Percentiles rank a stretch among this genome's conserved stretches.
Conservation (phyloP, 1,140 invertebrate genomes). For the Drosophila subobscura region DNA sequence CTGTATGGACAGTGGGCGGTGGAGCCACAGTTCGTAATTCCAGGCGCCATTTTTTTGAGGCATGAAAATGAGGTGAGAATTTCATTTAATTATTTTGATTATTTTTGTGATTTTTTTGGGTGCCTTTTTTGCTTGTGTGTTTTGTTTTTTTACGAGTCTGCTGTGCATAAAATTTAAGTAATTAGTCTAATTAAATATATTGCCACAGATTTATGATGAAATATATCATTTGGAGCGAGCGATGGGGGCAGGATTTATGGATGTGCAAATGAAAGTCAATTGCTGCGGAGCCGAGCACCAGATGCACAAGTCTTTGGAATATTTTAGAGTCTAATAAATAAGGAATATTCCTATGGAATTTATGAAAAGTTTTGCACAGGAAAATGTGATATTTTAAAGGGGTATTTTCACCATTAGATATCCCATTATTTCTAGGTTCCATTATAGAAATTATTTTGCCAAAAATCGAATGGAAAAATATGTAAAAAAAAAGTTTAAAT, state of each 20-base stretch:
- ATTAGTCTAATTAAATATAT: constrained; percentile 30
- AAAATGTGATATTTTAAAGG: too few species aligned
- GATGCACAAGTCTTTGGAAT: too few species aligned
- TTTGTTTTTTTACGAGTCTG: constrained; percentile 39
- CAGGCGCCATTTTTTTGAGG: constrained; percentile 41
- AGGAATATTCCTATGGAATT: neutral
- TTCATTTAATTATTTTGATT: constrained; percentile 33
- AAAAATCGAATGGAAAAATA: too few species aligned
- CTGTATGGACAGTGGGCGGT: constrained; percentile 14
- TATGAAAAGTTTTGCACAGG: too few species aligned
- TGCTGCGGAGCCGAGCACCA: too few species aligned
- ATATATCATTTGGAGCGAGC: neutral
- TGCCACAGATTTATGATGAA: constrained; percentile 8
- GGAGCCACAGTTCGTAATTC: constrained; percentile 14
- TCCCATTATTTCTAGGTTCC: too few species aligned
- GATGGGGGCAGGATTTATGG: constrained; percentile 11
- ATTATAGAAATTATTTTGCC: too few species aligned
- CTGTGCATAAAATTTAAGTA: constrained; percentile 41
- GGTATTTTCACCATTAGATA: neutral
- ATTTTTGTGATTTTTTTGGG: neutral
- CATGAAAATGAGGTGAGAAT: constrained; percentile 48
- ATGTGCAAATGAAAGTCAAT: neutral
- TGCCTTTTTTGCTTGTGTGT: constrained; percentile 1
- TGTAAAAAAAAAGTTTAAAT: too few species aligned
- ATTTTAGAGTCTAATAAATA: neutral